Evolutionary conservation across 2,797 vertebrate genomes (phyloP).

Genomic region (Cacajao melanocephalus): DNA sequence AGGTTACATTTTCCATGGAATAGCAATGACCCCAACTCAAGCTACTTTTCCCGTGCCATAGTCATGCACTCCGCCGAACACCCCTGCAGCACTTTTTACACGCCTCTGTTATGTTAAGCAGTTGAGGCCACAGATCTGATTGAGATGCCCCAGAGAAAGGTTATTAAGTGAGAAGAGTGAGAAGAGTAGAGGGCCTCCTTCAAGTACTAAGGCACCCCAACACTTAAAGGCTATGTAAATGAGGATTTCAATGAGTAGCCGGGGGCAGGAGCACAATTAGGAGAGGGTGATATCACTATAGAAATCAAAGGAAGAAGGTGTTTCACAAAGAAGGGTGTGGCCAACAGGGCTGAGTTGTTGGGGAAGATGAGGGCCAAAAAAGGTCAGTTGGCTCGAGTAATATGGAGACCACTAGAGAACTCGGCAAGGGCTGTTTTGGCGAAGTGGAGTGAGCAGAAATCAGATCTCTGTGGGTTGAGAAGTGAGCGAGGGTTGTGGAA

Average conservation of each 20-base stretch:
- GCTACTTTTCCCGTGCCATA: background rate
- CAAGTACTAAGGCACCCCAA: background rate
- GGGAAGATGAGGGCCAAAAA: background rate
- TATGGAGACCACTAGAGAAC: background rate
- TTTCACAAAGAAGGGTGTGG: background rate
- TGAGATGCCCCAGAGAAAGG: background rate
- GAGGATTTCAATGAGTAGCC: background rate
- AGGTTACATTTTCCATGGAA: background rate
- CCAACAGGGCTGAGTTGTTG: background rate
- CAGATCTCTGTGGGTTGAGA: background rate
- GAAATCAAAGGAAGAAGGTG: background rate
- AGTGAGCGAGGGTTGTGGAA: background rate
- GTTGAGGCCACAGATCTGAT: background rate
- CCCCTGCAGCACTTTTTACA: background rate
- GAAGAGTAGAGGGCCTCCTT: background rate
- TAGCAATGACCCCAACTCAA: background rate
- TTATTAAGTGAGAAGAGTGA: background rate
- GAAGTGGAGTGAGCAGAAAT: background rate
- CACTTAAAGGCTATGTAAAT: background rate
- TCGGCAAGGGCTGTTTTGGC: background rate
- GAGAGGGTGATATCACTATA: fast-evolving
- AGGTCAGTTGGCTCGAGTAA: background rate
- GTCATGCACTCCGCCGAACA: background rate
- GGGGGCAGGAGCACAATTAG: background rate
- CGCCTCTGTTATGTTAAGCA: background rate